A percentile compares a stretch with the other conserved stretches of the same genome.
Evolutionary conservation across 2,797 vertebrate genomes (phyloP).

Genomic region (Prunella strophiata): DNA sequence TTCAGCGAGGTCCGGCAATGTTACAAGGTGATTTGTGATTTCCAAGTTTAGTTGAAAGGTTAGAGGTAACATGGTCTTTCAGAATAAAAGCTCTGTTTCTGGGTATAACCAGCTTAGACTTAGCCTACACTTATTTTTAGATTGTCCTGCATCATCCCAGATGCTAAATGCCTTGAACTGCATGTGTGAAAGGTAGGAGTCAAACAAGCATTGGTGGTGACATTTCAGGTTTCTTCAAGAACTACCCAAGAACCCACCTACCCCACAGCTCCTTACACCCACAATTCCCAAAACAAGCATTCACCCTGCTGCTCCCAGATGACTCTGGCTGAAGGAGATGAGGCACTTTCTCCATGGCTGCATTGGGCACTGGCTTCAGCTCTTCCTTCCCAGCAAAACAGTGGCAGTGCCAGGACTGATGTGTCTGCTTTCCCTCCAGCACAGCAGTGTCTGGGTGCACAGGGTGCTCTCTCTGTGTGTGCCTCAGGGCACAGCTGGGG

Average conservation of each 20-base stretch:
- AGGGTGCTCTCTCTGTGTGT: fast-evolving
- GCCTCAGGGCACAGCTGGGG: not conserved
- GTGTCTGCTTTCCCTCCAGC: not conserved
- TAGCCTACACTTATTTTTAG: not conserved
- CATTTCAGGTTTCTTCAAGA: not conserved
- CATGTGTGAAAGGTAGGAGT: fast-evolving
- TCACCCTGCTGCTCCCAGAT: not conserved
- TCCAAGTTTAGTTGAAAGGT: not conserved
- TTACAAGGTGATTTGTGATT: not conserved
- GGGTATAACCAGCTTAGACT: not conserved
- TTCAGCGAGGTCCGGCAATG: not conserved
- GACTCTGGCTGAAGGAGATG: not conserved
- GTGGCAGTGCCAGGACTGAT: not conserved
- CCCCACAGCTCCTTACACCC: not conserved
- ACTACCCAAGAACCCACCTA: not conserved
- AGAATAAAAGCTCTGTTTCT: not conserved
- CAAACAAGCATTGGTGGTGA: not conserved
- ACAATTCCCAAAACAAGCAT: not conserved
- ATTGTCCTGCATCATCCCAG: not conserved
- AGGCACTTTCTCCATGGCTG: not conserved
- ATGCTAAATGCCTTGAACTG: not conserved
- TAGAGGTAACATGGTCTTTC: not conserved
- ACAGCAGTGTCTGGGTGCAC: not conserved
- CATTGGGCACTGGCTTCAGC: not conserved
- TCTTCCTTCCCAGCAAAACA: not conserved